Percentiles rank a stretch among this genome's conserved stretches.
phyloP scores from a whole-genome alignment of 2,113 vertebrate species.

The Pluvianellus socialis region DNA sequence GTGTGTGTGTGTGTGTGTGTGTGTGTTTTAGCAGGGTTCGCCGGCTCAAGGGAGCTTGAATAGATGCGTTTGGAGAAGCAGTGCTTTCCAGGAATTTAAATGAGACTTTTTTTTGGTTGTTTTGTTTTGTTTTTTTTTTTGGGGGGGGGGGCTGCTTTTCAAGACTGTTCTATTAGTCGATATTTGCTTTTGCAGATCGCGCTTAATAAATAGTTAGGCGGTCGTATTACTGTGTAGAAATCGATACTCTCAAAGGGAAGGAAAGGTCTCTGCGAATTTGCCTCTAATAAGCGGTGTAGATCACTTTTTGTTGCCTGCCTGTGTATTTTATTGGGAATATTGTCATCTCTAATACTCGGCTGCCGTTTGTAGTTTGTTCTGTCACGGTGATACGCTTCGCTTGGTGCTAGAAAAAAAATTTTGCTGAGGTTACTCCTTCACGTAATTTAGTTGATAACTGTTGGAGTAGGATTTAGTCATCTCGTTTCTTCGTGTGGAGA shows the following conservation, averaged over 20 bases:
- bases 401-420: background rate
- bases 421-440: background rate
- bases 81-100: constrained; percentile 79
- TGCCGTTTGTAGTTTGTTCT: background rate
- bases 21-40: background rate
- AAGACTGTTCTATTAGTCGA: constrained; percentile 8
- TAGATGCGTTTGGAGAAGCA: constrained; percentile 47
- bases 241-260: background rate
- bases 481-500: background rate
- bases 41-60: constrained; percentile 16
- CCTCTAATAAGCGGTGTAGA: background rate
- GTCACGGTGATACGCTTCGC: background rate
- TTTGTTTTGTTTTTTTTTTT: too few relatives aligned
- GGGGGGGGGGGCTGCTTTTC: background rate
- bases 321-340: background rate
- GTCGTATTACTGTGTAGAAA: constrained; percentile 4
- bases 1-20: background rate
- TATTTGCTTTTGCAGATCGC: constrained; percentile 49
- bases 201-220: constrained; percentile 30
- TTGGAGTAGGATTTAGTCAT: background rate
- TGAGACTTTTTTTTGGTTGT: constrained; percentile 44
- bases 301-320: background rate
- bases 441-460: background rate
- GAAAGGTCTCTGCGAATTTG: background rate
- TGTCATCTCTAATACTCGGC: background rate